Percentiles rank a stretch among this genome's conserved stretches.
Conservation (phyloP, 2,888 invertebrate species). For the Agrochola circellaris region DNA sequence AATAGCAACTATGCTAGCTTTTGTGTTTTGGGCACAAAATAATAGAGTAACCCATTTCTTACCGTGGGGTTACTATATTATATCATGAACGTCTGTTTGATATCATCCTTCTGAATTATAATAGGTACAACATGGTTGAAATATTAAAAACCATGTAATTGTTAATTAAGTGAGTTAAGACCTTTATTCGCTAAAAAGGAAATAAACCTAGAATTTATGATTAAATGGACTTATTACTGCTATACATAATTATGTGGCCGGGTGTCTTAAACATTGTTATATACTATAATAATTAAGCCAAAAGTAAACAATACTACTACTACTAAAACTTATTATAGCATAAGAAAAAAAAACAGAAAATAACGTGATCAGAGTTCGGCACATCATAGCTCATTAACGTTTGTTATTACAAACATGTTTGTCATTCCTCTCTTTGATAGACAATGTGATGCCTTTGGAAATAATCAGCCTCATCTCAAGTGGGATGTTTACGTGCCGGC, state of each 20-base stretch:
- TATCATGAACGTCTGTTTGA: neutral
- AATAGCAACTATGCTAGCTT: conserved; percentile 16
- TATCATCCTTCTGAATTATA: neutral
- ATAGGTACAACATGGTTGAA: neutral
- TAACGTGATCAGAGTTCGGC: neutral
- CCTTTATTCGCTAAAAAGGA: neutral
- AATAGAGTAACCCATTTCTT: neutral
- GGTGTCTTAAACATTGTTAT: neutral
- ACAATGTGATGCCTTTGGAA: conserved; percentile 75
- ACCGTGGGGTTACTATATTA: neutral
- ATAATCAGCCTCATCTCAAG: conserved; percentile 70
- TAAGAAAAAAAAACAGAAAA: neutral
- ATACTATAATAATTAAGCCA: neutral
- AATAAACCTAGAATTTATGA: neutral
- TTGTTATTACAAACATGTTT: conserved; percentile 68
- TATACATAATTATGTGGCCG: no score
- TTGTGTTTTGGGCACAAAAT: conserved; percentile 24
- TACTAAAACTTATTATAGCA: neutral
- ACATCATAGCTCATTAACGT: conserved; percentile 24
- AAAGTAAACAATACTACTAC: neutral
- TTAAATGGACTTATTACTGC: no score
- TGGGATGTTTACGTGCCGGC: conserved; percentile 76
- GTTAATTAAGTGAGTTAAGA: neutral
- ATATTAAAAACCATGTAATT: neutral
- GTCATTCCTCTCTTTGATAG: conserved; percentile 69